A percentile compares a stretch with the other conserved stretches of the same genome.
These are phyloP conservation scores for Hydraecia micacea DNA, from an alignment of 2,888 invertebrate species.

Conservation along the genomic window DNA sequence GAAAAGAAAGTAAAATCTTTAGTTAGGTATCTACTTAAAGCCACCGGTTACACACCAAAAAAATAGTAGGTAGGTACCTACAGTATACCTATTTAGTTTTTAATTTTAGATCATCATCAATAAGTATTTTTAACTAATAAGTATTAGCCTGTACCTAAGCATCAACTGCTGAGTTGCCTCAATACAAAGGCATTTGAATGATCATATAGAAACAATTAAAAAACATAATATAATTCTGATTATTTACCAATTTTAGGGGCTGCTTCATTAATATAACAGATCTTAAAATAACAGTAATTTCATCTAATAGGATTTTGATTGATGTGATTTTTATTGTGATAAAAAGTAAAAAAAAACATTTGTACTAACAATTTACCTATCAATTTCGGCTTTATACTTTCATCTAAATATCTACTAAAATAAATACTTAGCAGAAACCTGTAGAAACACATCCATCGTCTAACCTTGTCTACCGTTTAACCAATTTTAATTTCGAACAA, in stretches of 20 bases:
- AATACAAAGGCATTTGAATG: too few relatives aligned
- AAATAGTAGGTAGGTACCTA: neutral
- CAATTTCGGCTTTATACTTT: neutral
- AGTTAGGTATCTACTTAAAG: neutral
- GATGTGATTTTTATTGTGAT: neutral
- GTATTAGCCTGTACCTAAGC: neutral
- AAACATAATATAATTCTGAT: neutral
- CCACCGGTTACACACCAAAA: neutral
- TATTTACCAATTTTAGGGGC: neutral
- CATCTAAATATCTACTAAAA: neutral
- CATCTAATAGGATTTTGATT: neutral
- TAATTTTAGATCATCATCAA: neutral
- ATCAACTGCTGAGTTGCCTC: neutral
- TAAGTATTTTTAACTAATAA: too few relatives aligned
- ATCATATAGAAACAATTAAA: neutral
- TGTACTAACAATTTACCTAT: neutral
- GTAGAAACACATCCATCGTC: neutral
- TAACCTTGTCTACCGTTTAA: conserved; percentile 30
- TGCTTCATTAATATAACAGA: too few relatives aligned
- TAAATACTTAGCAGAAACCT: neutral
- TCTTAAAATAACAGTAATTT: neutral
- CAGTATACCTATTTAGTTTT: neutral
- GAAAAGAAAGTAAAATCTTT: neutral
- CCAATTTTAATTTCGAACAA: conserved; percentile 40
- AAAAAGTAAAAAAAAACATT: neutral